phyloP scores from a whole-genome alignment of 2,113 vertebrate species.

The Prietella phreatophila region DNA sequence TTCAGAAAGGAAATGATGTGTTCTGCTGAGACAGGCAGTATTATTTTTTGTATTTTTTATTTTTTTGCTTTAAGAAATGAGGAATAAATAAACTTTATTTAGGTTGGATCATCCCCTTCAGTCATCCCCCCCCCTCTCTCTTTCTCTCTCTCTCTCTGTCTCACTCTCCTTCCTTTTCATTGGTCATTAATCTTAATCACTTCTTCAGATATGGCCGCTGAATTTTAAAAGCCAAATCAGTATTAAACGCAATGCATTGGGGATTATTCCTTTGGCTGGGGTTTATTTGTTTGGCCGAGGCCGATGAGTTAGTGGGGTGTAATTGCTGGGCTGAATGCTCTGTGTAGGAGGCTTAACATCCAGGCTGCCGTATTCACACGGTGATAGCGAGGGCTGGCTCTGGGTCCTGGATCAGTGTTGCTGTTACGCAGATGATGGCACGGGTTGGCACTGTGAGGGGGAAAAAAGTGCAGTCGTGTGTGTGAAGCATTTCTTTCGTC shows the following conservation, averaged over 20 bases:
- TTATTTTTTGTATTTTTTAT: neutral
- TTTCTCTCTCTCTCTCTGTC: neutral
- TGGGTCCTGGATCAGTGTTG: conserved; percentile 13
- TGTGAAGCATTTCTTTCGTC: neutral
- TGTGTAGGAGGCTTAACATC: conserved; percentile 28
- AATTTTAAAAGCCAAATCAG: conserved; percentile 50
- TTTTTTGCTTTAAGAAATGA: conserved; percentile 24
- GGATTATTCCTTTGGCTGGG: conserved; percentile 42
- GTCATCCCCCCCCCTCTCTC: conserved; percentile 13
- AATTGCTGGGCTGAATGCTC: conserved; percentile 45
- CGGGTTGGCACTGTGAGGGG: neutral
- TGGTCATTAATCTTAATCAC: conserved; percentile 49
- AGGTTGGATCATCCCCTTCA: conserved; percentile 13
- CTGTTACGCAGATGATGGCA: neutral
- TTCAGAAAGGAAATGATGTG: conserved; percentile 25
- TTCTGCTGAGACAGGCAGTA: conserved; percentile 36
- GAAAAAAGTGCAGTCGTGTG: neutral
- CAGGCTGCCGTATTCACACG: conserved; percentile 1
- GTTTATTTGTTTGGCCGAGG: conserved; percentile 37
- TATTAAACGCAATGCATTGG: conserved; percentile 36
- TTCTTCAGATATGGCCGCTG: conserved; percentile 32
- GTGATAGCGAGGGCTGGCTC: neutral
- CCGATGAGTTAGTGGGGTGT: conserved; percentile 46
- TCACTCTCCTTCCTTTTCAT: conserved; percentile 14
- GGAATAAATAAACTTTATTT: conserved; percentile 44